A percentile compares a stretch with the other conserved stretches of the same genome.
Conservation (phyloP, 2,888 invertebrate species). For the Tortrix viridana region DNA sequence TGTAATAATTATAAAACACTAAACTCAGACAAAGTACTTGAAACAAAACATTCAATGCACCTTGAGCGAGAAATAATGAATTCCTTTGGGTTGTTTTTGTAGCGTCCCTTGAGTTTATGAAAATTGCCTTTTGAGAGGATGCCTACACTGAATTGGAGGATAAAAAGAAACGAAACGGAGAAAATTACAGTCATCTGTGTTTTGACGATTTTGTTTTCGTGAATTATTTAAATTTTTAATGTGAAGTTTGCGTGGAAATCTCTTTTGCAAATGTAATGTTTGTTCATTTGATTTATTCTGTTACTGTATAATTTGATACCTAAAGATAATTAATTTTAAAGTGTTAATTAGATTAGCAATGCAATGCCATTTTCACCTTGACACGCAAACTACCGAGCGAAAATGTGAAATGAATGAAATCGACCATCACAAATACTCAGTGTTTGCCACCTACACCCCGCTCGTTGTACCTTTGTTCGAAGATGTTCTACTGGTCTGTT, state of each 20-base stretch:
- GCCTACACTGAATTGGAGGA: conserved; percentile 24
- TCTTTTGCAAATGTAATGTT: background rate
- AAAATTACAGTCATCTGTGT: conserved; percentile 18
- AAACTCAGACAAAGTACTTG: conserved; percentile 10
- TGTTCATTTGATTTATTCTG: background rate
- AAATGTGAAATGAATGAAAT: too few relatives aligned
- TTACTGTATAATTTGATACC: background rate
- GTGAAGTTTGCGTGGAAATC: too few relatives aligned
- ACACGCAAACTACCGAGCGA: too few relatives aligned
- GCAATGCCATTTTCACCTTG: too few relatives aligned
- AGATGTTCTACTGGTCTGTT: too few relatives aligned
- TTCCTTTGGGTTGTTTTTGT: conserved; percentile 30
- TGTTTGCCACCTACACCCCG: too few relatives aligned
- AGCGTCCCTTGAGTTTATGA: conserved; percentile 30
- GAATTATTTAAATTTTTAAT: conserved; percentile 3
- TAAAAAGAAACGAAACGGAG: conserved; percentile 27
- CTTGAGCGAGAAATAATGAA: conserved; percentile 26
- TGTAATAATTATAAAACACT: background rate
- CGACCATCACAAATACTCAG: too few relatives aligned
- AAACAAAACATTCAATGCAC: conserved; percentile 26
- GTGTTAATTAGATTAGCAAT: too few relatives aligned
- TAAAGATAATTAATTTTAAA: too few relatives aligned
- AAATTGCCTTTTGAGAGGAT: conserved; percentile 31
- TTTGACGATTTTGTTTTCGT: conserved; percentile 12
- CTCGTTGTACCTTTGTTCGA: too few relatives aligned